Evolutionary conservation across 1,140 invertebrate genomes (phyloP).

Genomic region (Tribolium madens): DNA sequence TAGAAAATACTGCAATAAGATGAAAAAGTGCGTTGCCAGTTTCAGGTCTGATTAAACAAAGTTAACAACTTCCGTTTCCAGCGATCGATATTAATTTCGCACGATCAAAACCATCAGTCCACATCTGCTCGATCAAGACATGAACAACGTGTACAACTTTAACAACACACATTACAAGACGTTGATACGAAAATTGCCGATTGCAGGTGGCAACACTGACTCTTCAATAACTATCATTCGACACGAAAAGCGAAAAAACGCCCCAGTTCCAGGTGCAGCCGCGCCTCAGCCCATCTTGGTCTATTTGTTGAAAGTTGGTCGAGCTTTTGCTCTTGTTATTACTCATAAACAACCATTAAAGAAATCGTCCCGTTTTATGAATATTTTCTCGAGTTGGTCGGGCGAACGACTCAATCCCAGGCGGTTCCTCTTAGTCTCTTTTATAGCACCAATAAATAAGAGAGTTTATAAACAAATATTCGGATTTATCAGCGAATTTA

Average conservation of each 20-base stretch:
- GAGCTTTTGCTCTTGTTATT: constrained; percentile 15
- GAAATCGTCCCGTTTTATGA: not conserved
- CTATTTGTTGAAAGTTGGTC: constrained; percentile 15
- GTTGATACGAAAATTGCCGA: not conserved
- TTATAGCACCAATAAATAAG: constrained; percentile 25
- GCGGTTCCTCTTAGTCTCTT: no score
- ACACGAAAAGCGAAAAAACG: not conserved
- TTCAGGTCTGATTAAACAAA: not conserved
- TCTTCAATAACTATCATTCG: not conserved
- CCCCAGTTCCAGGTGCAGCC: not conserved
- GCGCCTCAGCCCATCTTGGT: not conserved
- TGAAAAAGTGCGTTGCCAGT: not conserved
- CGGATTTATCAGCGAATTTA: no score
- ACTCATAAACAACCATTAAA: constrained; percentile 4
- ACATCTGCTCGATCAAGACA: not conserved
- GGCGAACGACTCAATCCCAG: no score
- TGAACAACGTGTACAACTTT: not conserved
- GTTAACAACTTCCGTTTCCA: not conserved
- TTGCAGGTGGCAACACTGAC: not conserved
- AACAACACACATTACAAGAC: not conserved
- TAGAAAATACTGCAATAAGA: not conserved
- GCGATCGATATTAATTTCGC: not conserved
- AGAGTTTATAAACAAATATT: no score
- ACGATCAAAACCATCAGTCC: not conserved
- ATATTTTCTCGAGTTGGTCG: constrained; percentile 2